Evolutionary conservation across 2,113 vertebrate genomes (phyloP).

Genomic region (Microcebus griseorufus): DNA sequence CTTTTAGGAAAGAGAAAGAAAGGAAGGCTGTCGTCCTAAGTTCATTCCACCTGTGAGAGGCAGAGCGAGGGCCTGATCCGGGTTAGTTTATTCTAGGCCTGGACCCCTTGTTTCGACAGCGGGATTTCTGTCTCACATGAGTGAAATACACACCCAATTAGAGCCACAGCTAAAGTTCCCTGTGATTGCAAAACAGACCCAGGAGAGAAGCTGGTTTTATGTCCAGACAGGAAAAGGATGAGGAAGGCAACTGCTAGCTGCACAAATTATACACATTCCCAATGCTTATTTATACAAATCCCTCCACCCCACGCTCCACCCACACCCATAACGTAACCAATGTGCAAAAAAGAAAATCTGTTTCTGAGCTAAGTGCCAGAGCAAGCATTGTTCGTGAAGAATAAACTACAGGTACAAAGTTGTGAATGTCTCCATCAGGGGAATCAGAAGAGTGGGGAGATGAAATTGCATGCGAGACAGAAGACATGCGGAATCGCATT

Average conservation of each 20-base stretch:
- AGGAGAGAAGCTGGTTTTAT: neutral
- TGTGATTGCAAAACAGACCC: neutral
- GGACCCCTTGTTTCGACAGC: neutral
- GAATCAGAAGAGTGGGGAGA: neutral
- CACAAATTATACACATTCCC: neutral
- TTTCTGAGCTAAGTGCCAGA: neutral
- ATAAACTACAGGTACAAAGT: no score
- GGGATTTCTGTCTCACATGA: neutral
- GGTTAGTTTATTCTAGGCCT: neutral
- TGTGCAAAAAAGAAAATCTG: neutral
- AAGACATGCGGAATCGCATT: accelerated
- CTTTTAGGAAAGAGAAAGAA: neutral
- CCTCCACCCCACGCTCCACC: neutral
- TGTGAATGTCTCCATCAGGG: no score
- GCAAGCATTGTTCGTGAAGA: neutral
- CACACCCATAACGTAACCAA: neutral
- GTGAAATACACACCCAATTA: no score
- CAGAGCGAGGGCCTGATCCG: neutral
- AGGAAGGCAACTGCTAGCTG: neutral
- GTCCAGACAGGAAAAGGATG: neutral
- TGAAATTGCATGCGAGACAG: accelerated
- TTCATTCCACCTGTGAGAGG: neutral
- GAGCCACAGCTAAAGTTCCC: neutral
- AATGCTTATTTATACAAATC: neutral
- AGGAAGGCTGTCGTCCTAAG: neutral